Evolutionary conservation across 2,797 vertebrate genomes (phyloP), one percentile per base, ranked within the genome.

Genomic region (Phrynocephalus guinanensis): DNA sequence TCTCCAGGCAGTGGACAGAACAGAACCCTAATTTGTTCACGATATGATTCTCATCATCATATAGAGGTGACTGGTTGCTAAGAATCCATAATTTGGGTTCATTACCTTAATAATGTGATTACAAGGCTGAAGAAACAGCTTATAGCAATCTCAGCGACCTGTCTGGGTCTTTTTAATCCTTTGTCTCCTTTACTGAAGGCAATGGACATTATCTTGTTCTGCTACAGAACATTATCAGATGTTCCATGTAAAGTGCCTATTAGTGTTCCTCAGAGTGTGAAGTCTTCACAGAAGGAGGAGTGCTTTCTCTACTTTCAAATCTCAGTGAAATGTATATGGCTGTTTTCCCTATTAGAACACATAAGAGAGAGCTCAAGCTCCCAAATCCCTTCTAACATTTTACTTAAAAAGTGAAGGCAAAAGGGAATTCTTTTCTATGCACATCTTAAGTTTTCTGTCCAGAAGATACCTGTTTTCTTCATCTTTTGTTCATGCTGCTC

Each of bases 261-360:
- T 95, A 94, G 86, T 91, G 89, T 88, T 90, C 93, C 92, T 94
- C 93, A 94, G 95, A 94, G 95, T 95, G 94, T 93, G 95, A 96
- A 94, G 95, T 95, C 93, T 95, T 95, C 87, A 89, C 87, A 95
- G 93, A 94, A 93, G 86, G 88, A 95, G 93, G 90, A 89, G 95
- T 91, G 91, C 22, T 73, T 93, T 93, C 94, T 93, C 82, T 82
- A 92, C 85, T 93, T 93, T 90, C 78, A 92, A 94, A 95, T 93
- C 89, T 82, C 26, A 70, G 80, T 88, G 84, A 91, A 88, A 92
- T 85, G 87, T 70, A 82, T 8, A n/a, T 76, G 56, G 88, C 90
- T 88, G 83, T 82, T 92, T 94, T 95, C 91, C 93, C 56, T 91
- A 82, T 92, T 91, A 92, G 72, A 95, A 94, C 81, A 90, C 88